These are phyloP conservation scores for Onychomys leucogaster DNA, from an alignment of 2,797 vertebrate species.

Conservation along the genomic window DNA sequence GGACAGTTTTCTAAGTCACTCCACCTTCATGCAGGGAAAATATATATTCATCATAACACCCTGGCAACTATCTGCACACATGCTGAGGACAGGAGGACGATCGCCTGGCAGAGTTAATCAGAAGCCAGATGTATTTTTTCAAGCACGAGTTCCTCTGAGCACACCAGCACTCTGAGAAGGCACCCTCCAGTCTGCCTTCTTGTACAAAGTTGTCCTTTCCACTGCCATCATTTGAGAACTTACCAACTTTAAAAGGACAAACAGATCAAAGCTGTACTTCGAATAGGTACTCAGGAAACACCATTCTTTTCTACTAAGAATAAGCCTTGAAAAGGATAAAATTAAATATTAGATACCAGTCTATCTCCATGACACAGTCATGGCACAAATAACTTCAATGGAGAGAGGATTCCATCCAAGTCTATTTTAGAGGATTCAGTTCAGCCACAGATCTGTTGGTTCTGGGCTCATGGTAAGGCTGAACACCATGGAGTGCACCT, in stretches of 20 bases:
- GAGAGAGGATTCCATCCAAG: not conserved
- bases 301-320: not conserved
- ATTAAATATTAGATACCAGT: not conserved
- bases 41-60: not conserved
- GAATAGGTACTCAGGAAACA: not conserved
- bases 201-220: not conserved
- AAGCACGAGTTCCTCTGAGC: not conserved
- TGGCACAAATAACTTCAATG: not conserved
- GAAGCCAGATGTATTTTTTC: slow-evolving; percentile 43
- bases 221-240: not conserved
- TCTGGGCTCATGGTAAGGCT: not conserved
- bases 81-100: not conserved
- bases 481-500: not conserved
- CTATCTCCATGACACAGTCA: not conserved
- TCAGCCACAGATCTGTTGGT: not conserved
- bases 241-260: not conserved
- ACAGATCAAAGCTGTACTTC: not conserved
- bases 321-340: not conserved
- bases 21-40: not conserved
- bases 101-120: not conserved
- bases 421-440: not conserved
- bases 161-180: not conserved
- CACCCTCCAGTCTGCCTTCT: not conserved
- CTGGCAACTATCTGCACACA: not conserved
- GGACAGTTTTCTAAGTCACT: not conserved